These are phyloP conservation scores for Poeciliopsis presidionis DNA, from an alignment of 2,797 vertebrate genomes.

Conservation along the genomic window DNA sequence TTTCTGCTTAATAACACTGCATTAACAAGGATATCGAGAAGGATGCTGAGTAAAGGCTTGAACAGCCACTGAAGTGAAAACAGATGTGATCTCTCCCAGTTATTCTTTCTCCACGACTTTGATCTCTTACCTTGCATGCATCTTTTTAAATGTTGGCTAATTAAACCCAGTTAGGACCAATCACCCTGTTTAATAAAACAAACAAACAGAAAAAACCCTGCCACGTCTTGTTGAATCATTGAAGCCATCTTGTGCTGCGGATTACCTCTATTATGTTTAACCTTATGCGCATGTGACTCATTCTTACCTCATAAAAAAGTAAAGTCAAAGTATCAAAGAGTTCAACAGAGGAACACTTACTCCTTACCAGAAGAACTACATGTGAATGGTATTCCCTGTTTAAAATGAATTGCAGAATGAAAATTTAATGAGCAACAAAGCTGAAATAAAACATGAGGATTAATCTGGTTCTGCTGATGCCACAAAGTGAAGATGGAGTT, in stretches of 20 bases:
- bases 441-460: neutral
- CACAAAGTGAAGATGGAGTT: neutral
- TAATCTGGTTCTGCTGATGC: constrained; percentile 2
- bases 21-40: constrained; percentile 33
- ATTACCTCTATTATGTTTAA: constrained; percentile 11
- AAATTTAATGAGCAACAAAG: constrained; percentile 7
- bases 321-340: constrained; percentile 22
- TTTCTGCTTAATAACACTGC: constrained; percentile 18
- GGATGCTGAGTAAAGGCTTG: constrained; percentile 40
- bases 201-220: neutral
- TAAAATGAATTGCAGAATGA: constrained; percentile 1
- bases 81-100: constrained; percentile 43
- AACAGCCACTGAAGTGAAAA: constrained; percentile 45
- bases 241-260: constrained; percentile 10
- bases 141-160: constrained; percentile 11
- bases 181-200: neutral
- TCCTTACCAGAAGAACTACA: neutral
- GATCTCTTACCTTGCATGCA: constrained; percentile 5
- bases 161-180: constrained; percentile 14
- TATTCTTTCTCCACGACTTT: constrained; percentile 19
- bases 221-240: neutral
- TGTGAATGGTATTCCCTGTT: constrained; percentile 4
- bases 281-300: neutral
- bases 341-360: constrained; percentile 14
- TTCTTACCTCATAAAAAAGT: constrained; percentile 14